Conservation (phyloP, 2,888 invertebrate species). For the Thalpophila matura region DNA sequence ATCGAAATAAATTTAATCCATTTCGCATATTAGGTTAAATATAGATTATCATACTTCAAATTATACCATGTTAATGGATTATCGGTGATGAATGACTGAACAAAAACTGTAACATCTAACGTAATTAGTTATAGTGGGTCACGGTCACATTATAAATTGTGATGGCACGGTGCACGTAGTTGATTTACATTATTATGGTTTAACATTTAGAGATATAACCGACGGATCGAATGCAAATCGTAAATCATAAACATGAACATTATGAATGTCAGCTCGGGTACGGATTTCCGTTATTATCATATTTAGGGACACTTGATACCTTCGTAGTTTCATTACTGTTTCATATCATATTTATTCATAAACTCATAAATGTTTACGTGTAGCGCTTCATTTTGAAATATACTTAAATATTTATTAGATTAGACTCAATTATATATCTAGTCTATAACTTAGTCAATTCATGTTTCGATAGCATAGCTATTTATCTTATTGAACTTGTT, state of each 20-base stretch:
- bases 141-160: constrained; percentile 77
- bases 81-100: constrained; percentile 79
- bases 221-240: constrained; percentile 19
- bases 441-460: constrained; percentile 65
- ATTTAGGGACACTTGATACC: constrained; percentile 35
- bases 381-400: constrained; percentile 43
- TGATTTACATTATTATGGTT: constrained; percentile 63
- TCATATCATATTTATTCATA: constrained; percentile 42
- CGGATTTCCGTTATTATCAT: constrained; percentile 30
- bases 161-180: constrained; percentile 87
- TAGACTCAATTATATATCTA: constrained; percentile 51
- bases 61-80: constrained; percentile 70
- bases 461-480: constrained; percentile 66
- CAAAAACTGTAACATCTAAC: constrained; percentile 68
- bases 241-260: constrained; percentile 38
- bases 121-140: constrained; percentile 73
- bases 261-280: constrained; percentile 29
- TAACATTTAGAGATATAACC: constrained; percentile 24
- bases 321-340: constrained; percentile 49
- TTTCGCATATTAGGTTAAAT: constrained; percentile 87
- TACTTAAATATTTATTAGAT: constrained; percentile 46
- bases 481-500: constrained; percentile 46
- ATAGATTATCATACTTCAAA: constrained; percentile 62
- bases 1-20: constrained; percentile 86
- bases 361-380: constrained; percentile 27